A percentile compares a stretch with the other conserved stretches of the same genome.
phyloP scores from a whole-genome alignment of 2,888 invertebrate genomes.

The Brachypalpus laphriformis region DNA sequence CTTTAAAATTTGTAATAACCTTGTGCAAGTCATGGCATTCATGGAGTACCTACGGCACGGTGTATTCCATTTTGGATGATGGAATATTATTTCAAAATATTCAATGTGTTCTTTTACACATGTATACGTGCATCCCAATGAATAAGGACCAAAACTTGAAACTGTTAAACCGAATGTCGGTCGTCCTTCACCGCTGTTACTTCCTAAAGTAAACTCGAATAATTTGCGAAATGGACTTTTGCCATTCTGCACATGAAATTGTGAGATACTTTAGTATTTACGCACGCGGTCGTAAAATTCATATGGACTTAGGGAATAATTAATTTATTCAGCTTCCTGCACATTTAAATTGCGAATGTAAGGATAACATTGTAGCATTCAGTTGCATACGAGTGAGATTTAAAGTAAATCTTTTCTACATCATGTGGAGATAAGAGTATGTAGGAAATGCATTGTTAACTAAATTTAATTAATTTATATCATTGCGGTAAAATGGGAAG shows the following conservation, averaged over 20 bases:
- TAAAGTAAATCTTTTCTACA: too few species aligned
- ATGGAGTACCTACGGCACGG: too few species aligned
- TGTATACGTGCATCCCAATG: not conserved
- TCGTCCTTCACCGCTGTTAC: not conserved
- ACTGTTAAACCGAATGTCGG: not conserved
- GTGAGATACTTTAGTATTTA: not conserved
- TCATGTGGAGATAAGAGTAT: too few species aligned
- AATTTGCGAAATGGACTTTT: not conserved
- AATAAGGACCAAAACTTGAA: not conserved
- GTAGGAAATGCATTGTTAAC: too few species aligned
- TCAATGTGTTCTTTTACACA: not conserved
- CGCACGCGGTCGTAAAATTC: not conserved
- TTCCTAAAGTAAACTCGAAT: not conserved
- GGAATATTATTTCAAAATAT: too few species aligned
- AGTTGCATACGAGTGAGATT: not conserved
- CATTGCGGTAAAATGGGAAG: too few species aligned
- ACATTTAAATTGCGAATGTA: not conserved
- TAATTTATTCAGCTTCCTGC: not conserved
- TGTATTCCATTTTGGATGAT: too few species aligned
- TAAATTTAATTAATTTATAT: too few species aligned
- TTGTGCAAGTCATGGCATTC: too few species aligned
- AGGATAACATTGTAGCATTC: not conserved
- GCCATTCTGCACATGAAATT: not conserved
- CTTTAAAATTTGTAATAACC: too few species aligned
- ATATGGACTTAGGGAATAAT: not conserved